phyloP scores from a whole-genome alignment of 2,797 vertebrate genomes.

The Fistularia tabacaria region DNA sequence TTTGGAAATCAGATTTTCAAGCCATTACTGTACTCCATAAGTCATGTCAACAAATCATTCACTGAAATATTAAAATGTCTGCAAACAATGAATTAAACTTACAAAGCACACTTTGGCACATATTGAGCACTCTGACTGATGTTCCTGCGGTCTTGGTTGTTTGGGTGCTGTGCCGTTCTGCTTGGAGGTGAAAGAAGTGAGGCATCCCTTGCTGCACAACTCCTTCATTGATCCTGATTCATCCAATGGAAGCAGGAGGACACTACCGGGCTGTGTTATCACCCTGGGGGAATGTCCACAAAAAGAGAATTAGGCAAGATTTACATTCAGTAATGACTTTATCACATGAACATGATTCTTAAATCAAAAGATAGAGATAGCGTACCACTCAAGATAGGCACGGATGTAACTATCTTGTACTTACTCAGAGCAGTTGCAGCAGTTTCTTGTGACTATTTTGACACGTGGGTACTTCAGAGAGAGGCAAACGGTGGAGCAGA shows the following conservation, averaged over 20 bases:
- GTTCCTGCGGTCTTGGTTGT: slow-evolving; percentile 57
- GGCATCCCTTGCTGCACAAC: slow-evolving; percentile 87
- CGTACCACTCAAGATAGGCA: background rate
- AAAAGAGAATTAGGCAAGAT: background rate
- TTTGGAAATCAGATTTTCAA: too few species aligned
- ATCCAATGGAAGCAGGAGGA: slow-evolving; percentile 88
- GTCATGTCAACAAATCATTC: too few species aligned
- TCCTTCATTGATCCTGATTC: slow-evolving; percentile 78
- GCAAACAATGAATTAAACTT: slow-evolving; percentile 42
- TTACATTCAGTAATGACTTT: too few species aligned
- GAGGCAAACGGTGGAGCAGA: slow-evolving; percentile 87
- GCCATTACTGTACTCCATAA: too few species aligned
- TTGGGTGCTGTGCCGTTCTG: slow-evolving; percentile 24
- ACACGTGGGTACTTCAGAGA: slow-evolving; percentile 1
- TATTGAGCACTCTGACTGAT: slow-evolving; percentile 73
- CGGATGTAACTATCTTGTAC: background rate
- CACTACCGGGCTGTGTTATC: slow-evolving; percentile 82
- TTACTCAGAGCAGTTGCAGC: slow-evolving; percentile 89
- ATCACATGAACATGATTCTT: background rate
- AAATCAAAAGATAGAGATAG: background rate
- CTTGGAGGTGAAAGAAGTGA: slow-evolving; percentile 80
- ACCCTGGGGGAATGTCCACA: slow-evolving; percentile 64
- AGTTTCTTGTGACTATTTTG: slow-evolving; percentile 73
- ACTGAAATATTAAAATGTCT: background rate
- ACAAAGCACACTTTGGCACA: slow-evolving; percentile 81